These are phyloP conservation scores for Synchiropus splendidus DNA, from an alignment of 2,113 vertebrate species.

Conservation along the genomic window DNA sequence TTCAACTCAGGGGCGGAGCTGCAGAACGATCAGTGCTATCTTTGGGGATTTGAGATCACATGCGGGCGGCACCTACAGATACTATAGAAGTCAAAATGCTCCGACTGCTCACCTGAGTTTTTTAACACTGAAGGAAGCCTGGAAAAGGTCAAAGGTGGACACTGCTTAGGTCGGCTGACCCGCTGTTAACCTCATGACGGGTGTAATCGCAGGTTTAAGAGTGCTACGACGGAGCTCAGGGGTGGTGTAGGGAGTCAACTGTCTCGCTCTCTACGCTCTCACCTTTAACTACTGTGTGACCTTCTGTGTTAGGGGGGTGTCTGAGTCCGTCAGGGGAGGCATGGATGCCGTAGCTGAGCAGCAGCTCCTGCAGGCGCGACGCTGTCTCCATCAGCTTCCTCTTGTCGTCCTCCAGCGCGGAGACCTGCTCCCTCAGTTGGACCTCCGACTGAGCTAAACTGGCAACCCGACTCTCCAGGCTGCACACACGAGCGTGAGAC, in stretches of 20 bases:
- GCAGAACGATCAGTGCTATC: no score
- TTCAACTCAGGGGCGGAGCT: no score
- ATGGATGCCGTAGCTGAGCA: conserved; percentile 31
- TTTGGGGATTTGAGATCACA: no score
- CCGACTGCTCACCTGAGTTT: no score
- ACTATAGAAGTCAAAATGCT: no score
- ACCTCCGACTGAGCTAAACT: conserved; percentile 69
- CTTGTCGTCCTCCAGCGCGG: conserved; percentile 74
- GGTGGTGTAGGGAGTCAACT: conserved; percentile 13
- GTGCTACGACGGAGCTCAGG: conserved; percentile 10
- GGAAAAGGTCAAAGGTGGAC: no score
- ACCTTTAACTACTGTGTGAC: background rate
- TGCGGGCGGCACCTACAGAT: no score
- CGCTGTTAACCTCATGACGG: no score
- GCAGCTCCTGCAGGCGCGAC: conserved; percentile 57
- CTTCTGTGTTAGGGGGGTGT: conserved; percentile 3
- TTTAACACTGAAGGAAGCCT: no score
- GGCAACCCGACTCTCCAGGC: conserved; percentile 76
- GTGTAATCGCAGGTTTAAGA: no score
- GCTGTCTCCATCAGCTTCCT: conserved; percentile 66
- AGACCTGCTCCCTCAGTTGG: conserved; percentile 70
- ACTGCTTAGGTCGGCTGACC: no score
- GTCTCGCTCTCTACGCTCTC: conserved; percentile 3
- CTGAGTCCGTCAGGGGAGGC: conserved; percentile 10
- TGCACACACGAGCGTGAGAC: conserved; percentile 80